Evolutionary conservation across 1,140 invertebrate genomes (phyloP).

Genomic region (Tetraneura akinire): DNA sequence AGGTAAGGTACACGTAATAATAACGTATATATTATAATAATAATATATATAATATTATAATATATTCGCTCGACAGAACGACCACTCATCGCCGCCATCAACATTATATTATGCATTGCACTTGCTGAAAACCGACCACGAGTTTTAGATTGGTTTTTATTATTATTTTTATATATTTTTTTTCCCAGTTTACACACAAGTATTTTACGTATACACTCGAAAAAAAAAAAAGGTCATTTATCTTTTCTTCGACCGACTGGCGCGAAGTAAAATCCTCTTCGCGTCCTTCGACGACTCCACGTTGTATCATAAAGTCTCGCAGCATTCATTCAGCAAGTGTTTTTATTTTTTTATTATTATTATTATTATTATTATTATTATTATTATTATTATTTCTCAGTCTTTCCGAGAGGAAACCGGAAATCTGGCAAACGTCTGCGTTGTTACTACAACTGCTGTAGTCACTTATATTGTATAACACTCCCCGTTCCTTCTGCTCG

Average conservation of each 20-base stretch:
- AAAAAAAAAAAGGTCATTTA: slow-evolving; percentile 45
- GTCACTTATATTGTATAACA: background rate
- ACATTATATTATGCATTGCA: too few species aligned
- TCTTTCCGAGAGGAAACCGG: slow-evolving; percentile 29
- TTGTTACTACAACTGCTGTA: background rate
- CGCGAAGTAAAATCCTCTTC: background rate
- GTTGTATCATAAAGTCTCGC: background rate
- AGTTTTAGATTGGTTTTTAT: slow-evolving; percentile 37
- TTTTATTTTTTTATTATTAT: background rate
- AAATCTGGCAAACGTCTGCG: slow-evolving; percentile 48
- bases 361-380: slow-evolving; percentile 15
- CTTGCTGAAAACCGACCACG: slow-evolving; percentile 29
- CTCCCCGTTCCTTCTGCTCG: background rate
- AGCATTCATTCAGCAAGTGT: background rate
- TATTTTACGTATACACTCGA: slow-evolving; percentile 27
- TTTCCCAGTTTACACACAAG: background rate
- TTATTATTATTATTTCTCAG: too few species aligned
- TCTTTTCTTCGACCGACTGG: slow-evolving; percentile 42
- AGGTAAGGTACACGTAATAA: background rate
- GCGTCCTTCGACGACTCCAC: background rate
- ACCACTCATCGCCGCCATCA: slow-evolving; percentile 26
- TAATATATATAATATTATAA: background rate
- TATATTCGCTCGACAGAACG: background rate
- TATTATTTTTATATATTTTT: slow-evolving; percentile 7
- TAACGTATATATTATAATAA: background rate